Evolutionary conservation across 2,888 invertebrate genomes (phyloP).

Genomic region (Drosophila robusta): DNA sequence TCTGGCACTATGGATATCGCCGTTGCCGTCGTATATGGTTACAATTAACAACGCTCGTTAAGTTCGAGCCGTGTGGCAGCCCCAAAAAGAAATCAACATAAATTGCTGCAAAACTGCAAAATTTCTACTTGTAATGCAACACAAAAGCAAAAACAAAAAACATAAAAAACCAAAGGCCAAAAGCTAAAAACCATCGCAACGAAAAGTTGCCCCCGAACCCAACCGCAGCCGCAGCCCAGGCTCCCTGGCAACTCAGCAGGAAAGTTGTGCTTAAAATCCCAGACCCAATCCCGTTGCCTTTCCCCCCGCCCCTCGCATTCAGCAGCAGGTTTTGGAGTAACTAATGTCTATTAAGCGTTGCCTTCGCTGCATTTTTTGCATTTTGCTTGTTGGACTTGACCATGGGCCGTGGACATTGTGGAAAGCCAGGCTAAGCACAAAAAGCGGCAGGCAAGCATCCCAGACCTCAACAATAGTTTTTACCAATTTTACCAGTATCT

Average conservation of each 20-base stretch:
- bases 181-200: conserved; percentile 1
- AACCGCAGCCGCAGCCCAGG: not conserved
- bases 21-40: conserved; percentile 53
- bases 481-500: no score
- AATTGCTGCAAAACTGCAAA: conserved; percentile 69
- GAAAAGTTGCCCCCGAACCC: conserved; percentile 1
- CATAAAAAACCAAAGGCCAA: conserved; percentile 5
- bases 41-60: conserved; percentile 77
- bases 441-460: not conserved
- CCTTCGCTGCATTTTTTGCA: conserved; percentile 22
- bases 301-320: conserved; percentile 12
- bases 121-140: conserved; percentile 71
- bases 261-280: conserved; percentile 12
- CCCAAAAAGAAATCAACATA: conserved; percentile 66
- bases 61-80: conserved; percentile 64
- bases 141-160: conserved; percentile 27
- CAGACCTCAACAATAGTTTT: no score
- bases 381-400: conserved; percentile 13
- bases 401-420: conserved; percentile 2
- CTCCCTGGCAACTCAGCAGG: not conserved
- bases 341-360: conserved; percentile 63
- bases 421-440: conserved; percentile 1
- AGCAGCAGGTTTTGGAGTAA: conserved; percentile 46
- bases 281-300: not conserved
- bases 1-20: conserved; percentile 46